These are phyloP conservation scores for Hydrozoanthus tunicans DNA, from an alignment of 64 coral and sea anemone species.

Conservation along the genomic window DNA sequence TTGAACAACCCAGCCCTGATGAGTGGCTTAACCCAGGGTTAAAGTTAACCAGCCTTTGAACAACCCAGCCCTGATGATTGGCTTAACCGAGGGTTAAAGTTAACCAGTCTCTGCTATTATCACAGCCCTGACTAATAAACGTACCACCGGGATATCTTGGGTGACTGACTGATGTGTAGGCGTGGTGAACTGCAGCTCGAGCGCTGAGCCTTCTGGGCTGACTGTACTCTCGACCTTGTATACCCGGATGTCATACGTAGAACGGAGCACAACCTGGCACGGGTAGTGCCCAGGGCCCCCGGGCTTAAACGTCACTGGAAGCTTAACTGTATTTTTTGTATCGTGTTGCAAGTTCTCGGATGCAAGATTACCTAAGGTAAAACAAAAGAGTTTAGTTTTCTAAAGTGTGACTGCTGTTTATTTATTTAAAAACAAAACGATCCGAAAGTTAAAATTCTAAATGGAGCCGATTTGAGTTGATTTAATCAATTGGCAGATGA, in stretches of 20 bases:
- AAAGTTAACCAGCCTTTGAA: too few relatives aligned
- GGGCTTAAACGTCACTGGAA: slow-evolving; percentile 80
- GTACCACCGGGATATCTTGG: slow-evolving; percentile 96
- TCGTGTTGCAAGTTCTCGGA: background rate
- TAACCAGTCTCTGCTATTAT: too few relatives aligned
- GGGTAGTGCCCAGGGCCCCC: slow-evolving; percentile 93
- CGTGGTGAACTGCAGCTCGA: slow-evolving; percentile 84
- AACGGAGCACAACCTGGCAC: slow-evolving; percentile 80
- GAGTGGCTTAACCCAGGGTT: too few relatives aligned
- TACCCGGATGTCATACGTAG: slow-evolving; percentile 93
- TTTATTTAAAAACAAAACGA: too few relatives aligned
- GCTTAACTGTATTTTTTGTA: slow-evolving; percentile 56
- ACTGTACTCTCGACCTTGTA: slow-evolving; percentile 98
- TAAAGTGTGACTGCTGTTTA: too few relatives aligned
- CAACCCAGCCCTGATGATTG: too few relatives aligned
- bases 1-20: too few relatives aligned
- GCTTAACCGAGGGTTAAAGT: too few relatives aligned
- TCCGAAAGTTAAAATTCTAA: too few relatives aligned
- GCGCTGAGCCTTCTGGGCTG: slow-evolving; percentile 73
- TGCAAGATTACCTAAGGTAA: slow-evolving; percentile 1
- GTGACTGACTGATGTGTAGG: slow-evolving; percentile 95
- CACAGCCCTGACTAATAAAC: background rate
- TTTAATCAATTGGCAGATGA: too few relatives aligned
- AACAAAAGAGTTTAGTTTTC: background rate
- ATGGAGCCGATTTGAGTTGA: too few relatives aligned